Base-by-base conservation (phyloP, 2,888 invertebrate genomes). In the Ceramica pisi region DNA sequence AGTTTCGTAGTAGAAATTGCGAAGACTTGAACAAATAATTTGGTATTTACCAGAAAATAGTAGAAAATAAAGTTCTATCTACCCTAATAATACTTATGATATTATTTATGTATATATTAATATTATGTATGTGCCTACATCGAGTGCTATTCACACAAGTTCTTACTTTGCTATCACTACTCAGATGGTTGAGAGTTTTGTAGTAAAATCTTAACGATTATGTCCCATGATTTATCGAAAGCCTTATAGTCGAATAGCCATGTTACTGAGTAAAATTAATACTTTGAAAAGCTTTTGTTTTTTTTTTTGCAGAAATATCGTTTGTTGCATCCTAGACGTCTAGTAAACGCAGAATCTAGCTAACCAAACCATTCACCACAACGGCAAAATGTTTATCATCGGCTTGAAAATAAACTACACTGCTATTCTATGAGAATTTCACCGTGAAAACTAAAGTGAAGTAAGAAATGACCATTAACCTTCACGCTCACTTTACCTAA, bases 141-240 rank as follows among this genome's bases (percentile, higher is more conserved):
- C 51, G 68, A 75, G 81, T 84, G 83, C 86, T 86, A 86, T 84
- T 83, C 87, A 89, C 86, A 87, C 82, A 81, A 88, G 67, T 67
- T 76, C 38, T 70, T 70, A 82, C 77, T 80, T 77, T 66, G 61
- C 82, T 88, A 84, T 76, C 44, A 71, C 88, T 88, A 89, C 85
- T 83, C 73, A 69, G 67, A 86, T 86, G 86, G 69, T 66, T 68
- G 68, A 84, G 67, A 84, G 71, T 71, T 80, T 71, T 69, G 69
- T 80, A 70, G 46, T 81, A 77, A 46, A 81, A 79, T 71, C 71
- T 74, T 75, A 64, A 69, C 78, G 75, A 80, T 44, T 68, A 41
- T 68, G 77, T 75, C 82, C 82, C 80, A 84, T 70, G 59, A 56
- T n/a, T 35, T 61, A 38, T 62, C 50, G 55, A 38, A 67, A 78